Percentiles rank a stretch among this genome's conserved stretches.
Conservation (phyloP, 2,888 invertebrate species). For the Drosophila meridionalis region DNA sequence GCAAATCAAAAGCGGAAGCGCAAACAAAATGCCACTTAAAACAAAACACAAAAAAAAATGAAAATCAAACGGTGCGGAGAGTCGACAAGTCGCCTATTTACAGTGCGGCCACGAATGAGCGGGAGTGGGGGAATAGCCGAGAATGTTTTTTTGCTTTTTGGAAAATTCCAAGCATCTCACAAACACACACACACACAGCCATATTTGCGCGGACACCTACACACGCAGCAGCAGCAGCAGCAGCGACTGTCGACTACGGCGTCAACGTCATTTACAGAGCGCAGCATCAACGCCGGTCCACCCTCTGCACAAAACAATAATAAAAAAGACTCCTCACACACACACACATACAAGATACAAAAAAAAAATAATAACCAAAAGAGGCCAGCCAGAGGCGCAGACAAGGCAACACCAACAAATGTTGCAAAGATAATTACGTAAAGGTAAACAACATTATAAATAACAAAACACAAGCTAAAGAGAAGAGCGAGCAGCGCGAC, state of each 20-base stretch:
- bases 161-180: conserved; percentile 76
- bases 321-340: neutral
- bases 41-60: conserved; percentile 51
- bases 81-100: conserved; percentile 48
- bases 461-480: conserved; percentile 59
- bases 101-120: conserved; percentile 8
- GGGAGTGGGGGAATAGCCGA: conserved; percentile 38
- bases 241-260: conserved; percentile 7
- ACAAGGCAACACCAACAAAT: conserved; percentile 52
- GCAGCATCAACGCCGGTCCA: conserved; percentile 44
- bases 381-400: conserved; percentile 29
- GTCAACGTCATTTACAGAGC: conserved; percentile 40
- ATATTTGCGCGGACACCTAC: conserved; percentile 46
- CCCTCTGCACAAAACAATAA: conserved; percentile 37
- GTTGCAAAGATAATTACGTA: conserved; percentile 79
- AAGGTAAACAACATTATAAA: conserved; percentile 79
- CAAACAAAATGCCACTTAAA: conserved; percentile 71
- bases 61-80: conserved; percentile 36
- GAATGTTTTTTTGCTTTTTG: conserved; percentile 58
- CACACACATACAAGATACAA: conserved; percentile 27
- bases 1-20: conserved; percentile 69
- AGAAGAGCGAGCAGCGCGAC: conserved; percentile 16
- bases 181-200: conserved; percentile 5
- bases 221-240: conserved; percentile 25
- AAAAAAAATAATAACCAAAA: conserved; percentile 31